Evolutionary conservation across 2,113 vertebrate genomes (phyloP).

Genomic region (Motacilla alba): DNA sequence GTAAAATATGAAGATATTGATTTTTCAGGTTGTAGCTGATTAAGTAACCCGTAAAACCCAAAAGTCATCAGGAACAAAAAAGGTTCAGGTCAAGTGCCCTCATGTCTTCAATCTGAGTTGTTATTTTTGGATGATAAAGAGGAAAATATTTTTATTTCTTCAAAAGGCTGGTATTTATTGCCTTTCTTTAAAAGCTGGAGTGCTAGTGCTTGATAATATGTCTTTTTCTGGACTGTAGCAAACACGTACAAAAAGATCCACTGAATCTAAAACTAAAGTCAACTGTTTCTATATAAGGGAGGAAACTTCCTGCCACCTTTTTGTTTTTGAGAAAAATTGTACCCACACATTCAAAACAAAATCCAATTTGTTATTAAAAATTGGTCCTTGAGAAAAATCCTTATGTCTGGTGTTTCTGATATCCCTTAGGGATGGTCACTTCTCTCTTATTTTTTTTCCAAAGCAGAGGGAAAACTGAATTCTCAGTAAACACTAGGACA

Average conservation of each 20-base stretch:
- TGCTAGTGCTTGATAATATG: neutral
- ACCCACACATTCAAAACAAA: neutral
- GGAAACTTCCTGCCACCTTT: neutral
- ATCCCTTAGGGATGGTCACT: neutral
- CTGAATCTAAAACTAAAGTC: neutral
- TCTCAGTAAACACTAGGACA: neutral
- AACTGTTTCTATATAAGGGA: neutral
- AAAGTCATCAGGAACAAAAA: neutral
- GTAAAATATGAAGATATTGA: slow-evolving; percentile 51
- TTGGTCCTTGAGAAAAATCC: neutral
- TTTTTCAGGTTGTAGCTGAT: slow-evolving; percentile 36
- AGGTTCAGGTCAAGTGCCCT: neutral
- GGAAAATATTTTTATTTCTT: slow-evolving; percentile 2
- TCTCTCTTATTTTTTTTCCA: neutral
- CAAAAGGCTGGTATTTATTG: neutral
- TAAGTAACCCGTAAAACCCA: slow-evolving; percentile 16
- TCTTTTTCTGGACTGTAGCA: neutral
- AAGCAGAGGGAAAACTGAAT: neutral
- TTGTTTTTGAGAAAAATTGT: neutral
- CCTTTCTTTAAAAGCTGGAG: neutral
- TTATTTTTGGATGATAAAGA: slow-evolving; percentile 1
- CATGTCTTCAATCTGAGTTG: neutral
- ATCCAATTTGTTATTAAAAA: neutral
- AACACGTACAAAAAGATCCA: neutral
- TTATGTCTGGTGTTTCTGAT: neutral